Evolutionary conservation across 2,888 invertebrate genomes (phyloP).

Genomic region (Tenthredo livida): DNA sequence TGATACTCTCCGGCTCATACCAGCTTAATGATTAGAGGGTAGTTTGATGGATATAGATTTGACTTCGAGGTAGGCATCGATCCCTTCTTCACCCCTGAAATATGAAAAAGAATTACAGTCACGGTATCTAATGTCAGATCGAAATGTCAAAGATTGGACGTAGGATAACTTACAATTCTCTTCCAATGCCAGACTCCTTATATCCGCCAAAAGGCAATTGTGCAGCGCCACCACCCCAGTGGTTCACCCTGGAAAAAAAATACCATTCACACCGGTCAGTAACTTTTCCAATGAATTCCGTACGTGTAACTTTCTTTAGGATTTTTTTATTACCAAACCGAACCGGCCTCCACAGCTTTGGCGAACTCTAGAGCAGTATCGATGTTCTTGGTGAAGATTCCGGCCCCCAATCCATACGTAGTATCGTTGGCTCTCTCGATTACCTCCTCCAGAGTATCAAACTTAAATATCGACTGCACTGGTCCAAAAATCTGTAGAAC

Average conservation of each 20-base stretch:
- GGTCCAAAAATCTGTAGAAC: slow-evolving; percentile 91
- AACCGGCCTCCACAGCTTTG: slow-evolving; percentile 89
- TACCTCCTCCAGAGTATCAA: slow-evolving; percentile 87
- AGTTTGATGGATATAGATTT: slow-evolving; percentile 85
- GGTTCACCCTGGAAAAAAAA: slow-evolving; percentile 83
- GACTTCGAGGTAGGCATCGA: slow-evolving; percentile 87
- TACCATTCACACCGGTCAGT: too few relatives aligned
- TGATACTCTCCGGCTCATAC: too few relatives aligned
- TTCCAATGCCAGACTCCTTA: slow-evolving; percentile 91
- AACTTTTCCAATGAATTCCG: too few relatives aligned
- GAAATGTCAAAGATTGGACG: background rate
- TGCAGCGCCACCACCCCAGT: slow-evolving; percentile 79
- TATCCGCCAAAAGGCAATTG: slow-evolving; percentile 89
- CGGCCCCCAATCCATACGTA: slow-evolving; percentile 90
- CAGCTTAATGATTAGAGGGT: slow-evolving; percentile 55
- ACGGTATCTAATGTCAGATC: background rate
- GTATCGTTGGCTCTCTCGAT: slow-evolving; percentile 91
- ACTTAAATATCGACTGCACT: slow-evolving; percentile 92
- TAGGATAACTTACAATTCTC: slow-evolving; percentile 80
- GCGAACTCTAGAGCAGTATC: slow-evolving; percentile 88
- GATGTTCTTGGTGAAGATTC: slow-evolving; percentile 89
- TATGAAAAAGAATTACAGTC: slow-evolving; percentile 35
- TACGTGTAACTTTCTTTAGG: too few relatives aligned
- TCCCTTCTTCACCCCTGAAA: slow-evolving; percentile 86
- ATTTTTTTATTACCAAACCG: slow-evolving; percentile 83